Base-by-base conservation (phyloP, 2,113 vertebrate species). In the Mustela lutreola region DNA sequence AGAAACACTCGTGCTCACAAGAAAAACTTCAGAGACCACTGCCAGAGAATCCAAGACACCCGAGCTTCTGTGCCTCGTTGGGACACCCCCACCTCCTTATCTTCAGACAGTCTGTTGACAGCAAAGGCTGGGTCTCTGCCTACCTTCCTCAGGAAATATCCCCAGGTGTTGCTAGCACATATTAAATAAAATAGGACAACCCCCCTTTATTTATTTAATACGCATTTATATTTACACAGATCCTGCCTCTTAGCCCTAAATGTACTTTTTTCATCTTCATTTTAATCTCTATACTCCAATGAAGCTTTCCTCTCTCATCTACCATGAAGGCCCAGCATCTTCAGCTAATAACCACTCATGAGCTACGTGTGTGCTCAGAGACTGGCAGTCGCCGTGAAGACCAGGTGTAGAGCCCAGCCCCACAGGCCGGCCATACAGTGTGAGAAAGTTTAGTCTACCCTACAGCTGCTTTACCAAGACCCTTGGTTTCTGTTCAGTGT, bases 181-280 rank as follows among this genome's bases (percentile, higher is more conserved):
- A 36, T 24, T 93, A 45, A 91, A n/a, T 75, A 83, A 56, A 63
- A 53, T 53, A 71, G 93, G 63, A 2, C 31, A 80, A 85, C 24
- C 24, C 4, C 19, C n/a, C 75, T 83, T 71, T 53, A 84, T 71
- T 89, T 92, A 62, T 80, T 81, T 84, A 78, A 14, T 62, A 82
- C 80, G 39, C 87, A 67, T 50, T 79, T 75, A 7, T 53, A 16
- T 70, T 87, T 83, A 76, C 28, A 75, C 26, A 8, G 16, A 58
- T 80, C 58, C 39, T 81, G n/a, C 24, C 48, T 91, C 91, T 91
- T 89, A 53, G 15, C 14, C 36, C 4, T 90, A 65, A 80, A 75
- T 39, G 16, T 48, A 94, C 53, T 83, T 84, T 70, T 63, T 71
- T 82, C 80, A 89, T 39, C 50, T 96, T 81, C n/a, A 18, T 94